Evolutionary conservation across 2,888 invertebrate genomes (phyloP), one percentile per base, ranked within the genome.

Genomic region (Sicus ferrugineus): DNA sequence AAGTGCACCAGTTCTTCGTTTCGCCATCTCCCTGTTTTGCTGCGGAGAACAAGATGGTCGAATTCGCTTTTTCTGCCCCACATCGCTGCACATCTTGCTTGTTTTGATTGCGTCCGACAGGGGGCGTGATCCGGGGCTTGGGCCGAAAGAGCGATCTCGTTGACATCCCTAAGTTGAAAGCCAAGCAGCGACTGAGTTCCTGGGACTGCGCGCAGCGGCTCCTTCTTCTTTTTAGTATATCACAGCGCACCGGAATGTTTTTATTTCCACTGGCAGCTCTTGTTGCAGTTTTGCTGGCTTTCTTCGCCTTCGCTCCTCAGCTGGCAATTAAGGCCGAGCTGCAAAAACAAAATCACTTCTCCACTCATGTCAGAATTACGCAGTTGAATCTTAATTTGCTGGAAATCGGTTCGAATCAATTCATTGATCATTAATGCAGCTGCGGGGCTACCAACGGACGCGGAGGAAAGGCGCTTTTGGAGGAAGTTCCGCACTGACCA

Each of bases 311-410:
- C n/a, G 14, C 61, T 19, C n/a, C 19, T 38, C 61, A 23, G 34
- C 67, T 67, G 21, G 67, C 46, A 67, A 67, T 67, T 67, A 67
- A 67, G 65, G 34, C 19, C 48, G 19, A 48, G 38, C n/a, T 38
- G 38, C 65, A 52, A 65, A 67, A 48, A 30, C n/a, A 21, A 58
- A 59, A 65, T 38, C 65, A 59, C 59, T 59, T 59, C 59, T 67
- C 48, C 48, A 59, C 48, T 66, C 66, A 46, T 66, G 56, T 66
- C 56, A 42, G 56, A 54, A 30, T 66, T 66, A 66, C 67, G 59
- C 48, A 59, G 59, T 59, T 67, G 48, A 67, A 59, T 67, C 67
- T 67, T 67, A 67, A 67, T 59, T 67, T 59, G 56, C 26, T 34
- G 6, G 48, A 59, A 59, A 58, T 59, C 67, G 31, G 48, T 50